Evolutionary conservation across 2,797 vertebrate genomes (phyloP).

Genomic region (Crenuchus spilurus): DNA sequence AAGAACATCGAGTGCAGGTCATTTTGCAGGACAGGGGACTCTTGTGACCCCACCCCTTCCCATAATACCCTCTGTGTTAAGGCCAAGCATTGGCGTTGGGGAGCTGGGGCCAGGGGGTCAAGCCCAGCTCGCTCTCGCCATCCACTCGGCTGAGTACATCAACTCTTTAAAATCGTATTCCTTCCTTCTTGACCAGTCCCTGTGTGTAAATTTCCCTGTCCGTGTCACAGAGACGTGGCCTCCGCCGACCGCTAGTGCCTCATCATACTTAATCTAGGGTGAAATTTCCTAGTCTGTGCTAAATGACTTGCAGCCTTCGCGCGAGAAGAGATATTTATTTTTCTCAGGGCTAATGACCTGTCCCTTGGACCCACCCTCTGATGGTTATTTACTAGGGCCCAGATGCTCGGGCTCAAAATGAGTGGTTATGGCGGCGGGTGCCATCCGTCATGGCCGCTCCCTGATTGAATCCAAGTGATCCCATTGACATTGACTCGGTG

Average conservation of each 20-base stretch:
- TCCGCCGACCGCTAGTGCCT: slow-evolving; percentile 97
- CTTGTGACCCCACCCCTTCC: not conserved
- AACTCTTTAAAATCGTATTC: slow-evolving; percentile 88
- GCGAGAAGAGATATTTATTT: slow-evolving; percentile 99
- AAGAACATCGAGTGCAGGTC: slow-evolving; percentile 20
- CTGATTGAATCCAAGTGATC: slow-evolving; percentile 97
- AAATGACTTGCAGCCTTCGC: slow-evolving; percentile 99
- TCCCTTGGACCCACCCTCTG: slow-evolving; percentile 98
- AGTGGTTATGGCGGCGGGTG: slow-evolving; percentile 98
- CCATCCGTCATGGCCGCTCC: slow-evolving; percentile 91
- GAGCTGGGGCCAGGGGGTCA: slow-evolving; percentile 15
- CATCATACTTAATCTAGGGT: slow-evolving; percentile 99
- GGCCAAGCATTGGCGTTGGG: not conserved
- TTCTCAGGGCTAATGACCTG: slow-evolving; percentile 99
- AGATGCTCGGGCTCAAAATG: slow-evolving; percentile 99
- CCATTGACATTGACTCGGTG: slow-evolving; percentile 99
- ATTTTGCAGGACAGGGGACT: slow-evolving; percentile 19
- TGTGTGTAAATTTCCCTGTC: slow-evolving; percentile 88
- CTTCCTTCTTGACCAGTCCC: slow-evolving; percentile 80
- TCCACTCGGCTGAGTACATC: slow-evolving; percentile 64
- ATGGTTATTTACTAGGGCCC: slow-evolving; percentile 99
- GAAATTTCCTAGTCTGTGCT: slow-evolving; percentile 98
- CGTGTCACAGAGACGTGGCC: slow-evolving; percentile 88
- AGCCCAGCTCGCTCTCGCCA: slow-evolving; percentile 17
- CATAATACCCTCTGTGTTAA: not conserved